phyloP scores from a whole-genome alignment of 1,140 invertebrate species.

The Drosophila teissieri region DNA sequence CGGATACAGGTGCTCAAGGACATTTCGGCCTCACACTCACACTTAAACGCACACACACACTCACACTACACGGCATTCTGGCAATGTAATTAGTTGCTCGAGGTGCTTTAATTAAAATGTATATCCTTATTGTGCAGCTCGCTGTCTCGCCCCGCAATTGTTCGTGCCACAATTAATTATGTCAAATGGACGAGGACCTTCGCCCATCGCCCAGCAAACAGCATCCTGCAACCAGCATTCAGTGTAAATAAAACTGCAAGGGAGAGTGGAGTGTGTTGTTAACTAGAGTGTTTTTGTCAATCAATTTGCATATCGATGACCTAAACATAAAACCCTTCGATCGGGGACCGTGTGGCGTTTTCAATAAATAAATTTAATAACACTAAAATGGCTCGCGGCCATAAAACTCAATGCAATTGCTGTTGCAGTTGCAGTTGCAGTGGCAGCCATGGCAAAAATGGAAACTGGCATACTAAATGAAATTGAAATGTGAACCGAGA shows the following conservation, averaged over 20 bases:
- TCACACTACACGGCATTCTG: conserved; percentile 12
- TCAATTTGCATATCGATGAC: conserved; percentile 76
- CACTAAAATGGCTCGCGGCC: conserved; percentile 47
- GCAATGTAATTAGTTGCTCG: conserved; percentile 79
- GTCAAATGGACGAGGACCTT: conserved; percentile 63
- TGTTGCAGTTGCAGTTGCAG: background rate
- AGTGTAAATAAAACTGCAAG: background rate
- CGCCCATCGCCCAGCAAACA: conserved; percentile 11
- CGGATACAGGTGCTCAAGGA: conserved; percentile 36
- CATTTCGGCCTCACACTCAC: background rate
- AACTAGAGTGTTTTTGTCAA: conserved; percentile 64
- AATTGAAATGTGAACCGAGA: conserved; percentile 15
- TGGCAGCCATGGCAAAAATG: background rate
- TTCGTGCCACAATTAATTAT: conserved; percentile 81
- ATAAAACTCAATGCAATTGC: conserved; percentile 30
- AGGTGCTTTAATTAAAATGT: conserved; percentile 83
- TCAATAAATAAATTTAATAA: conserved; percentile 79
- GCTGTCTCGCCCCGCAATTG: conserved; percentile 60
- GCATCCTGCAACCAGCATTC: too few relatives aligned
- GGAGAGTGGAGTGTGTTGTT: conserved; percentile 14
- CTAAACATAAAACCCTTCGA: conserved; percentile 44
- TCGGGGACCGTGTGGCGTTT: conserved; percentile 38
- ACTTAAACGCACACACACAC: background rate
- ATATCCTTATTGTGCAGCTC: conserved; percentile 74
- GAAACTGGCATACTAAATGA: conserved; percentile 18